Conservation (phyloP, 2,888 invertebrate genomes). For the Augochlorella aurata region DNA sequence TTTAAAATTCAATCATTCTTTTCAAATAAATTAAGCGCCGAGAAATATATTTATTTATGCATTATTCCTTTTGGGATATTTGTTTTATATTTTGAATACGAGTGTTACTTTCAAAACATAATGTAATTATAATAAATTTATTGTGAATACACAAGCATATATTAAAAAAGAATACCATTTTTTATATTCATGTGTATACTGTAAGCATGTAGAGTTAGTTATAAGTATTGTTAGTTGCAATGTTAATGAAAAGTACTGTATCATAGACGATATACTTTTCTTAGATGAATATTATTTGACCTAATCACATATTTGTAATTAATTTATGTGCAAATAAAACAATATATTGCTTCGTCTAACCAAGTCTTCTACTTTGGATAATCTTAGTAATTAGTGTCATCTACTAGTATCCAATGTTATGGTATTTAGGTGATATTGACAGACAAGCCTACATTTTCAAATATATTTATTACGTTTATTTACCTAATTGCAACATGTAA, state of each 20-base stretch:
- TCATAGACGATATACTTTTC: conserved; percentile 69
- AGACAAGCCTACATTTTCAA: neutral
- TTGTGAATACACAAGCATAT: conserved; percentile 34
- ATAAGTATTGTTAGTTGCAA: conserved; percentile 71
- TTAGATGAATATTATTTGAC: conserved; percentile 72
- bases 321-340: conserved; percentile 76
- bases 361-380: conserved; percentile 11
- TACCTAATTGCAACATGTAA: conserved; percentile 69
- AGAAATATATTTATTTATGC: conserved; percentile 36
- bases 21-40: conserved; percentile 16
- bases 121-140: conserved; percentile 29
- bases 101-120: conserved; percentile 17
- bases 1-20: neutral
- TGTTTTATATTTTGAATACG: conserved; percentile 32
- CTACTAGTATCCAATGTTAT: no score
- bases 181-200: conserved; percentile 65
- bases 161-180: conserved; percentile 46
- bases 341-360: conserved; percentile 75
- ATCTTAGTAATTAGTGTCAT: neutral
- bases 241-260: conserved; percentile 55
- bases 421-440: neutral
- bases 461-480: neutral
- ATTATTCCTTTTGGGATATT: neutral
- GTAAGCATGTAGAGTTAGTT: conserved; percentile 62
- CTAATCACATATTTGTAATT: conserved; percentile 76